Evolutionary conservation across 2,797 vertebrate species (phyloP).

Genomic region (Catamblyrhynchus diadema): DNA sequence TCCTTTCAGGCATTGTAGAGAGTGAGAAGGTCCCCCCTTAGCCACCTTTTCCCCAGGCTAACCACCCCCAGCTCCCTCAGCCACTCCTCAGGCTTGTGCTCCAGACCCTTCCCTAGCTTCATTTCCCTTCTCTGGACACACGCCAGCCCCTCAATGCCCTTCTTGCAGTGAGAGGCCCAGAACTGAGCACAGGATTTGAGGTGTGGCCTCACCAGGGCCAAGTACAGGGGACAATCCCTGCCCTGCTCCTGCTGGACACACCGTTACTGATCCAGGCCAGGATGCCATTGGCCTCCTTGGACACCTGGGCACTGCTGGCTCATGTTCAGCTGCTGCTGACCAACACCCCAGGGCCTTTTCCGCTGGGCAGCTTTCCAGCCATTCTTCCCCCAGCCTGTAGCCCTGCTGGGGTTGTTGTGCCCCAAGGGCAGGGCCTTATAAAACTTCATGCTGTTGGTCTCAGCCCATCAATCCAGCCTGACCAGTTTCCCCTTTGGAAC

Average conservation of each 20-base stretch:
- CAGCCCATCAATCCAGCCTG: not conserved
- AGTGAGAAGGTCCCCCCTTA: rapidly evolving
- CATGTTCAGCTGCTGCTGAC: rapidly evolving
- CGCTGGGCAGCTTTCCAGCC: not conserved
- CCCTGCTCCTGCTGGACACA: not conserved
- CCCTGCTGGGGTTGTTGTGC: not conserved
- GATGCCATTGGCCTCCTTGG: rapidly evolving
- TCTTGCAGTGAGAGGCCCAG: rapidly evolving
- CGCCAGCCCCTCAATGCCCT: not conserved
- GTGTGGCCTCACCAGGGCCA: rapidly evolving
- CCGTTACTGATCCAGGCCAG: rapidly evolving
- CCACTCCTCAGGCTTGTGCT: rapidly evolving
- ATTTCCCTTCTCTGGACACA: rapidly evolving
- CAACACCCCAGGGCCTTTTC: not conserved
- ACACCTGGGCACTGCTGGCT: rapidly evolving
- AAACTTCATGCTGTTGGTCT: not conserved
- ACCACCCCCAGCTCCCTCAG: not conserved
- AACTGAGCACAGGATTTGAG: rapidly evolving
- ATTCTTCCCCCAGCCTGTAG: not conserved
- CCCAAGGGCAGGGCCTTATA: not conserved
- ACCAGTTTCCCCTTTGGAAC: not conserved
- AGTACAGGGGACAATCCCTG: rapidly evolving
- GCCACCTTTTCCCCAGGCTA: not conserved
- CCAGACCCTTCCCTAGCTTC: not conserved
- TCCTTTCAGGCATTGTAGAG: not conserved